Evolutionary conservation across 2,797 vertebrate species (phyloP).

Genomic region (Phaenicophaeus curvirostris): DNA sequence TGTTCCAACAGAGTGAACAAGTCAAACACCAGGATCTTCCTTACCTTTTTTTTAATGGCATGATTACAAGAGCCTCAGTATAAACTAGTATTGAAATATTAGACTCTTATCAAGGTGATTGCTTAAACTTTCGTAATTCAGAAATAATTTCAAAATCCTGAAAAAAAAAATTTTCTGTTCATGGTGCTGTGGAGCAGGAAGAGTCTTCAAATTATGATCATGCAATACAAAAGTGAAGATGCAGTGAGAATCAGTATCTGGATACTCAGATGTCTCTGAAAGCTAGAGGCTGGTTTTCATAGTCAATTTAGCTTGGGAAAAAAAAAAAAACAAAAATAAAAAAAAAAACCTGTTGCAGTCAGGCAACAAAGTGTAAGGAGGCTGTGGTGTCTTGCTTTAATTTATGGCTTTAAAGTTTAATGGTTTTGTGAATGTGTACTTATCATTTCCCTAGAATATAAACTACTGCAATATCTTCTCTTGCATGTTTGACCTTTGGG

Average conservation of each 20-base stretch:
- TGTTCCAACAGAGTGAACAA: too few relatives aligned
- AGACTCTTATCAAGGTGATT: background rate
- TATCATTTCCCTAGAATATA: background rate
- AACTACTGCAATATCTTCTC: background rate
- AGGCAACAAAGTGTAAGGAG: background rate
- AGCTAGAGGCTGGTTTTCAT: background rate
- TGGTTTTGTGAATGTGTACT: background rate
- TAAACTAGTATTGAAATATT: background rate
- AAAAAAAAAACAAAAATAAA: too few relatives aligned
- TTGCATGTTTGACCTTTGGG: constrained; percentile 43
- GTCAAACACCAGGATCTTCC: too few relatives aligned
- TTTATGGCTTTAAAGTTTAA: background rate
- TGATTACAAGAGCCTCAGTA: background rate
- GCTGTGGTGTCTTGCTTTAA: background rate
- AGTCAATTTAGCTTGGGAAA: background rate
- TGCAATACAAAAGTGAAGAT: background rate
- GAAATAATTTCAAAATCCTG: constrained; percentile 1
- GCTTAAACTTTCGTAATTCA: constrained; percentile 1
- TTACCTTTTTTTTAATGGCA: background rate
- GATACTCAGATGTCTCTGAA: background rate
- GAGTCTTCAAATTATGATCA: background rate
- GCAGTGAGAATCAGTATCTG: background rate
- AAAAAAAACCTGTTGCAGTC: background rate
- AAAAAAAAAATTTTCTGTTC: background rate
- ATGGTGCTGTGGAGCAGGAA: background rate